Evolutionary conservation across 2,888 invertebrate genomes (phyloP), one percentile per base, ranked within the genome.

Genomic region (Macaria liturata): DNA sequence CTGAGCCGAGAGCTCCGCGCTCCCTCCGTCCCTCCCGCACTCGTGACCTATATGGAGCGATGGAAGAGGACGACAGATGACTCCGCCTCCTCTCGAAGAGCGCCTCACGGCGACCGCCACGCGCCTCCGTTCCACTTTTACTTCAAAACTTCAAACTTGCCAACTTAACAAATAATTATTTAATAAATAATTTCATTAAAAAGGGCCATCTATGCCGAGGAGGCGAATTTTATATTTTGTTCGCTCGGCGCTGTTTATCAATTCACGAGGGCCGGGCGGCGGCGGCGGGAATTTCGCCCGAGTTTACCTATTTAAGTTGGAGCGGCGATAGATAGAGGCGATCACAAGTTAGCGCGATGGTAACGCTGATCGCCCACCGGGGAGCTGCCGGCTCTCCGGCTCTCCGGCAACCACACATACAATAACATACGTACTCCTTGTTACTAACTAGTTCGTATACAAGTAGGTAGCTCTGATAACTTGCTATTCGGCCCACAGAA

Each of bases 41-140:
- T 20, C 30, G n/a, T 0, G 7, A 9, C 4, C 4, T 3, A 4
- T 8, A 3, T 3, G 9, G 30, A 0, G 39, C 30, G 39, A 58
- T 20, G 46, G 46, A 46, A 20, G 50, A 58, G 43, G 49, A 5
- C 46, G 8, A 31, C 39, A 5, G 9, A 31, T 44, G 42, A 49
- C 58, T 54, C 50, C 34, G 39, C 39, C 46, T 37, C 39, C 61
- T 54, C 52, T 66, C 82, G 83, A 82, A 83, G 83, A 80, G 77
- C 77, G 73, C 75, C 76, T 77, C 73, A 74, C 69, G 70, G 73
- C 70, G 75, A 66, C 74, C 78, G 86, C 87, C 88, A 88, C 87
- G 82, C 85, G 72, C 57, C 44, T 37, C 39, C 32, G 84, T 83
- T 82, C 83, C 76, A 86, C 83, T 86, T 86, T 84, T 81, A 74